phyloP scores from a whole-genome alignment of 2,113 vertebrate genomes.

The Chlamydotis undulata region DNA sequence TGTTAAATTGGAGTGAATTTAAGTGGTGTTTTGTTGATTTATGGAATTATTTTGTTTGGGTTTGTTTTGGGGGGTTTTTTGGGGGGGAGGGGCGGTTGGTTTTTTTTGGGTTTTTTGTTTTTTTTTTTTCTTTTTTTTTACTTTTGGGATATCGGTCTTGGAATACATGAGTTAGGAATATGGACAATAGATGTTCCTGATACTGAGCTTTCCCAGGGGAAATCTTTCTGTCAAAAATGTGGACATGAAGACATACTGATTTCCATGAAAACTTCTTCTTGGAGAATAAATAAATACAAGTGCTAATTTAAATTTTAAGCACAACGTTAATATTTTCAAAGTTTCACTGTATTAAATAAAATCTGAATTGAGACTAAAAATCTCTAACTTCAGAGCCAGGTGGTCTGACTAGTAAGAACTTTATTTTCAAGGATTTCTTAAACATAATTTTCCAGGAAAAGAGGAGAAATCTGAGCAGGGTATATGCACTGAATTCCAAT shows the following conservation, averaged over 20 bases:
- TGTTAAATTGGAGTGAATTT: background rate
- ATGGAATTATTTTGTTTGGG: background rate
- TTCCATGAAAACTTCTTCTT: background rate
- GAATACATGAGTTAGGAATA: background rate
- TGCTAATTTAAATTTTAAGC: background rate
- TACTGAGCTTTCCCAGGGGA: background rate
- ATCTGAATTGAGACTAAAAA: background rate
- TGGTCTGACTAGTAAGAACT: background rate
- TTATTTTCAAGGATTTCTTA: background rate
- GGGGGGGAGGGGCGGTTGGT: too few relatives aligned
- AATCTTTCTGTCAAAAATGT: background rate
- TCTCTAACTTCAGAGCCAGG: background rate
- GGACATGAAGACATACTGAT: background rate
- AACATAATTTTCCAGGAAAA: background rate
- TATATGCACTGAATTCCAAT: background rate
- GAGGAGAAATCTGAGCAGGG: background rate
- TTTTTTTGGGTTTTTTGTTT: background rate
- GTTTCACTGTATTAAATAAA: background rate
- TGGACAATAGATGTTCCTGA: background rate
- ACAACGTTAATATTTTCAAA: background rate
- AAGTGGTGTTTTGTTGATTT: too few relatives aligned
- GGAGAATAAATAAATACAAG: background rate
- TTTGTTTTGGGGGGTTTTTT: background rate
- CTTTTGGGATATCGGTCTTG: background rate
- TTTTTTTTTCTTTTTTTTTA: too few relatives aligned